These are phyloP conservation scores for Egretta garzetta DNA, from an alignment of 2,113 vertebrate species.

Conservation along the genomic window DNA sequence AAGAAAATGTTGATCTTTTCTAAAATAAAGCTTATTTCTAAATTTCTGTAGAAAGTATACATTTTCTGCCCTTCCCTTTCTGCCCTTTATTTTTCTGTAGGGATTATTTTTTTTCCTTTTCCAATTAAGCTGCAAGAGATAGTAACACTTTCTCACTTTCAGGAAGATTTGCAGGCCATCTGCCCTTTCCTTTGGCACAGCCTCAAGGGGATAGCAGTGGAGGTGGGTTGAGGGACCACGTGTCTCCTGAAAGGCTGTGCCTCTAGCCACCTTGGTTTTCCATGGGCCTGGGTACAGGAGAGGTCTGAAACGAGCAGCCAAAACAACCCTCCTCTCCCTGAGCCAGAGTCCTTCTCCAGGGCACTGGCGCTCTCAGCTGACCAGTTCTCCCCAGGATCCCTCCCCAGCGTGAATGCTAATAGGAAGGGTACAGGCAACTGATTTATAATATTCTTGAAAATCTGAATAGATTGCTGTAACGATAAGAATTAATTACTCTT, in stretches of 20 bases:
- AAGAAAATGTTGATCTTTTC: background rate
- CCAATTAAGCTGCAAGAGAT: background rate
- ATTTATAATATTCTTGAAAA: constrained; percentile 64
- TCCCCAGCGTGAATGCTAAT: constrained; percentile 21
- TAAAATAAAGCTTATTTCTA: background rate
- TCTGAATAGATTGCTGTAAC: constrained; percentile 44
- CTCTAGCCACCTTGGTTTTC: background rate
- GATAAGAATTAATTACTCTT: constrained; percentile 70
- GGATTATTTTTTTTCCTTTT: background rate
- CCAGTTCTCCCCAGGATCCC: constrained; percentile 9
- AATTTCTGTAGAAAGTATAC: background rate
- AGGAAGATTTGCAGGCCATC: background rate
- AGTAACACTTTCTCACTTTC: background rate
- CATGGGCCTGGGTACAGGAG: background rate
- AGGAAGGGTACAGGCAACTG: constrained; percentile 2
- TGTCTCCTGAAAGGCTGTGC: background rate
- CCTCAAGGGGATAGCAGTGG: background rate
- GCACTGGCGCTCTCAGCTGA: background rate
- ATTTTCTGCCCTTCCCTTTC: background rate
- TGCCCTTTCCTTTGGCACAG: background rate
- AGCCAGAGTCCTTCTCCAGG: background rate
- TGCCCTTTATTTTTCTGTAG: background rate
- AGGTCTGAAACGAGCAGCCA: background rate
- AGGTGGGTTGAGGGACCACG: background rate
- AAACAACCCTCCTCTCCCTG: background rate